Conservation (phyloP, 2,797 vertebrate genomes). For the Prionace glauca region DNA sequence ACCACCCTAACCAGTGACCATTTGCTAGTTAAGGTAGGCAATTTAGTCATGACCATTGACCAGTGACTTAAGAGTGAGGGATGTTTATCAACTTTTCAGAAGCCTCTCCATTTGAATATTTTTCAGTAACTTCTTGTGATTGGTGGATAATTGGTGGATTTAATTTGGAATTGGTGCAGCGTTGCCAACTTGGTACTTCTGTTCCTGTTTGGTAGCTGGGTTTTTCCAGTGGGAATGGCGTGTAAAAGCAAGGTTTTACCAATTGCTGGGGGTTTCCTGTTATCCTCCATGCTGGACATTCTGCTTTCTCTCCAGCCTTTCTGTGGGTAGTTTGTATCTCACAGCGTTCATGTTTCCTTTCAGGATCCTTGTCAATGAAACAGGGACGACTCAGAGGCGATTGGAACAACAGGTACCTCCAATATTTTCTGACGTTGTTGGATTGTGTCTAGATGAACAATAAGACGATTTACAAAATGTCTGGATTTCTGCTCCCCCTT, state of each 20-base stretch:
- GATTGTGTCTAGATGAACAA: background rate
- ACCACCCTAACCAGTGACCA: background rate
- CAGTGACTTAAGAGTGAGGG: background rate
- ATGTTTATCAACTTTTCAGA: background rate
- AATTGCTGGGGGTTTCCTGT: background rate
- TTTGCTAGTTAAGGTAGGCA: background rate
- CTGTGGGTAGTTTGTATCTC: background rate
- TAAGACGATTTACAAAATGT: background rate
- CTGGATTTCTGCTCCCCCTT: background rate
- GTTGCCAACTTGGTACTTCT: background rate
- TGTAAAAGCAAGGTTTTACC: background rate
- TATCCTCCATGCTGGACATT: background rate
- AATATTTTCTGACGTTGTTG: background rate
- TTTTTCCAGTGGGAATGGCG: background rate
- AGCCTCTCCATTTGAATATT: background rate
- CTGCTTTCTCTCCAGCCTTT: background rate
- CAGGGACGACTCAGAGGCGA: background rate
- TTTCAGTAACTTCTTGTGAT: background rate
- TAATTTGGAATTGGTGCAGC: background rate
- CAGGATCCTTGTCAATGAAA: background rate
- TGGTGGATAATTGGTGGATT: background rate
- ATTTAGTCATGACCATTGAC: background rate
- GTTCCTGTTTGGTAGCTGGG: background rate
- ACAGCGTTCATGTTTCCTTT: background rate
- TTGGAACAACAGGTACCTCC: slow-evolving; percentile 29